Evolutionary conservation across 1,140 invertebrate genomes (phyloP).

Genomic region (Lasioglossum baleicum): DNA sequence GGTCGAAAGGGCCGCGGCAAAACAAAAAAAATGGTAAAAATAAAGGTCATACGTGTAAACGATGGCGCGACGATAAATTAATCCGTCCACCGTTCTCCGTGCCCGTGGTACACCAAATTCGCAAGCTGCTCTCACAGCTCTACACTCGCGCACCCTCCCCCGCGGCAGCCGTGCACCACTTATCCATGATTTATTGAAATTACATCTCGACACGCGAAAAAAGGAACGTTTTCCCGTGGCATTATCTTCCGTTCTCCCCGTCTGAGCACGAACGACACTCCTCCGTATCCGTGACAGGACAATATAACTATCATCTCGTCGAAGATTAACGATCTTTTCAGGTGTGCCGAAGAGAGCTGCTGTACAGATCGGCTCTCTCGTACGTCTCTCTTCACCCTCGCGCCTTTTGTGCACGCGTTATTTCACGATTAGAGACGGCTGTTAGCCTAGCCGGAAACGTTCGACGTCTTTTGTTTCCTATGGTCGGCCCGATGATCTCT

Average conservation of each 20-base stretch:
- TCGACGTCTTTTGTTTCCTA: neutral
- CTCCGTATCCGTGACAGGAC: constrained; percentile 45
- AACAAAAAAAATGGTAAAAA: constrained; percentile 3
- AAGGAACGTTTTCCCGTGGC: constrained; percentile 52
- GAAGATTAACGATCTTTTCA: constrained; percentile 50
- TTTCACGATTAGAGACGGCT: constrained; percentile 25
- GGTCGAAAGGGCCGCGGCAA: neutral
- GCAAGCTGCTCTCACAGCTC: constrained; percentile 28
- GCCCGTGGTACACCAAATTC: constrained; percentile 50
- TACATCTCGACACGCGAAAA: constrained; percentile 62
- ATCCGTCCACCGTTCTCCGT: constrained; percentile 44
- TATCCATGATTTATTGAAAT: constrained; percentile 66
- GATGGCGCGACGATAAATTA: constrained; percentile 60
- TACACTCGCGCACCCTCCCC: neutral
- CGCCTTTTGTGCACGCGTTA: constrained; percentile 10
- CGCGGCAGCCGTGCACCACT: constrained; percentile 29
- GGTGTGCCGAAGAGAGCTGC: constrained; percentile 29
- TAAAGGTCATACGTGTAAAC: constrained; percentile 52
- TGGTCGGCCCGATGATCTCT: neutral
- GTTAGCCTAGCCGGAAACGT: neutral
- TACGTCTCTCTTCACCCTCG: constrained; percentile 28
- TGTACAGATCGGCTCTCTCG: constrained; percentile 23
- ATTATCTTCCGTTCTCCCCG: constrained; percentile 43
- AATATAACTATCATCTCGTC: constrained; percentile 47
- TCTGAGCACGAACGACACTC: constrained; percentile 34